Conservation (phyloP, 2,113 vertebrate species). For the Nothoprocta perdicaria region DNA sequence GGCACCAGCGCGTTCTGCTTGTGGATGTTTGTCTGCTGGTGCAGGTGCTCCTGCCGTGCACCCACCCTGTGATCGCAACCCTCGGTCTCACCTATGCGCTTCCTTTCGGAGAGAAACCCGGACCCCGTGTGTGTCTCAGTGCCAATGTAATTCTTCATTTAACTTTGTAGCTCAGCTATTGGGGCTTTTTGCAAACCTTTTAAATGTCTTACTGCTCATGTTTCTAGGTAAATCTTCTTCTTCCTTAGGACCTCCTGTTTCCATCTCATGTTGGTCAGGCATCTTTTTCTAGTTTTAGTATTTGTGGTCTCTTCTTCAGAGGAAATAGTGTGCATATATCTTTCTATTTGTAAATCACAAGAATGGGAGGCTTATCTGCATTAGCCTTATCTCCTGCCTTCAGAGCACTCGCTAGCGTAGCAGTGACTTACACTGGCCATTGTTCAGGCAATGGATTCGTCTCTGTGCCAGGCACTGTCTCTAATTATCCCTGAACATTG, state of each 20-base stretch:
- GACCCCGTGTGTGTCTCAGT: neutral
- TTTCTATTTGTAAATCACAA: neutral
- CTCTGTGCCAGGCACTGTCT: neutral
- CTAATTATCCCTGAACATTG: constrained; percentile 53
- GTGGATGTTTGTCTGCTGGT: constrained; percentile 1
- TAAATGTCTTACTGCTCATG: neutral
- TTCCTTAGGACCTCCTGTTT: neutral
- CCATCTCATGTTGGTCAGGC: neutral
- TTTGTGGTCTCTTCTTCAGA: neutral
- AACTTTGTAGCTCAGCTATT: fast-evolving
- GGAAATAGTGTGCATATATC: neutral
- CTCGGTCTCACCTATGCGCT: neutral
- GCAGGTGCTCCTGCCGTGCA: no score
- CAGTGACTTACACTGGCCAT: neutral
- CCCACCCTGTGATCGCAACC: neutral
- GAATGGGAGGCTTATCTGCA: neutral
- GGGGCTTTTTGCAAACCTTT: neutral
- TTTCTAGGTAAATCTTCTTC: neutral
- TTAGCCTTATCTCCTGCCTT: neutral
- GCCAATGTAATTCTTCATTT: neutral
- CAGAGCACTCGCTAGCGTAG: neutral
- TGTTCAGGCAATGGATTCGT: neutral
- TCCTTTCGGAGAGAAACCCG: neutral
- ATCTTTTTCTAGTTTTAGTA: neutral
- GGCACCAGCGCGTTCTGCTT: neutral